Conservation (phyloP, 2,113 vertebrate genomes). For the Cnemophilus loriae region DNA sequence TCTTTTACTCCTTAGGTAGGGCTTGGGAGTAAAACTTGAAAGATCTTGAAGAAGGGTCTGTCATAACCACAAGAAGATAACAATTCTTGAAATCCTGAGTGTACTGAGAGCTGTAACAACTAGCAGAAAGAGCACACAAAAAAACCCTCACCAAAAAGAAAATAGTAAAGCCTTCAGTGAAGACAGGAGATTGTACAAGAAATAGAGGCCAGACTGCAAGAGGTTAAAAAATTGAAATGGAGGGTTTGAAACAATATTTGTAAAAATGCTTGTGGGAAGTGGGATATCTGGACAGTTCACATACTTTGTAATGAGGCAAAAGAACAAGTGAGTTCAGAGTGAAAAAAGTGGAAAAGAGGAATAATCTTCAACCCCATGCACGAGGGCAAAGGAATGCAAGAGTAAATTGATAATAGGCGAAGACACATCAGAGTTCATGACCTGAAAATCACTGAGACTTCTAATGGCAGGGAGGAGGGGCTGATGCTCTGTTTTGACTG, state of each 20-base stretch:
- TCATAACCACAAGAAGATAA: neutral
- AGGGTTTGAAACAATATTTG: neutral
- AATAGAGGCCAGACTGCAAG: neutral
- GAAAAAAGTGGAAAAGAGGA: neutral
- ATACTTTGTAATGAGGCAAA: neutral
- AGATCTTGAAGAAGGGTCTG: neutral
- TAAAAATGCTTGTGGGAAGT: neutral
- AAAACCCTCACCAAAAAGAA: neutral
- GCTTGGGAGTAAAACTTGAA: neutral
- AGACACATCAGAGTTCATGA: neutral
- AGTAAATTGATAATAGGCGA: neutral
- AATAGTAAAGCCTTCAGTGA: neutral
- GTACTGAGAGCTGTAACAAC: neutral
- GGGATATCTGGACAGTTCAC: neutral
- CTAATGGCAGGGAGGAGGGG: neutral
- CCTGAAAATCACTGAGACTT: neutral
- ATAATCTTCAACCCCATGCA: neutral
- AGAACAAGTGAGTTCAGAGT: neutral
- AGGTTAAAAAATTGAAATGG: neutral
- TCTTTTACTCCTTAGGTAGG: neutral
- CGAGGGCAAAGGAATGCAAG: neutral
- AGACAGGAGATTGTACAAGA: neutral
- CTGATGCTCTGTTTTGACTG: neutral
- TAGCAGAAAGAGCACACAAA: neutral
- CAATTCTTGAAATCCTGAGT: neutral